Percentiles rank a stretch among this genome's conserved stretches.
Conservation (phyloP, 2,113 vertebrate species). For the Puffinus mauretanicus region DNA sequence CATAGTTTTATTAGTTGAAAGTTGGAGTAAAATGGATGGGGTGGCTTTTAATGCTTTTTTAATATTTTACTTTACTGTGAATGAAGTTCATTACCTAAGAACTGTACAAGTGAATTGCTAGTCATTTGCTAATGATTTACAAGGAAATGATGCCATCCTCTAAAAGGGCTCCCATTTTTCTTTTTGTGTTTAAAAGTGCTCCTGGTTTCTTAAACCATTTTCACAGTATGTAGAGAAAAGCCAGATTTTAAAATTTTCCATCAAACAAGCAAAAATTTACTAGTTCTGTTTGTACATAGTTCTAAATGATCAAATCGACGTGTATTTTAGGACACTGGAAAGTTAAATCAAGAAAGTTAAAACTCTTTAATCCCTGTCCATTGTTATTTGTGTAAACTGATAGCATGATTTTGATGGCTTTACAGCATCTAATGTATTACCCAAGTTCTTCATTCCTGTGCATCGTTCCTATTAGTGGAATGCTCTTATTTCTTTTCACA, state of each 20-base stretch:
- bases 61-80: background rate
- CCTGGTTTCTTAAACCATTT: background rate
- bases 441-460: background rate
- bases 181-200: background rate
- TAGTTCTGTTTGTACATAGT: background rate
- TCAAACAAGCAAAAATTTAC: background rate
- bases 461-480: background rate
- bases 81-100: background rate
- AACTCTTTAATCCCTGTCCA: background rate
- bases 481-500: background rate
- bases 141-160: background rate
- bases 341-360: background rate
- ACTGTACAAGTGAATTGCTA: background rate
- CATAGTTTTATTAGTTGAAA: background rate
- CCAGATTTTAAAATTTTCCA: background rate
- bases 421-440: background rate
- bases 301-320: background rate
- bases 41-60: background rate
- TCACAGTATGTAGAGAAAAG: background rate
- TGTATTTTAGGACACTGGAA: background rate
- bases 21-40: background rate
- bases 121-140: background rate
- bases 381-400: background rate
- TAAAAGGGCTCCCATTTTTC: background rate
- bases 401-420: background rate